These are phyloP conservation scores for Smittia aterrima DNA, from an alignment of 2,888 invertebrate genomes.

Conservation along the genomic window DNA sequence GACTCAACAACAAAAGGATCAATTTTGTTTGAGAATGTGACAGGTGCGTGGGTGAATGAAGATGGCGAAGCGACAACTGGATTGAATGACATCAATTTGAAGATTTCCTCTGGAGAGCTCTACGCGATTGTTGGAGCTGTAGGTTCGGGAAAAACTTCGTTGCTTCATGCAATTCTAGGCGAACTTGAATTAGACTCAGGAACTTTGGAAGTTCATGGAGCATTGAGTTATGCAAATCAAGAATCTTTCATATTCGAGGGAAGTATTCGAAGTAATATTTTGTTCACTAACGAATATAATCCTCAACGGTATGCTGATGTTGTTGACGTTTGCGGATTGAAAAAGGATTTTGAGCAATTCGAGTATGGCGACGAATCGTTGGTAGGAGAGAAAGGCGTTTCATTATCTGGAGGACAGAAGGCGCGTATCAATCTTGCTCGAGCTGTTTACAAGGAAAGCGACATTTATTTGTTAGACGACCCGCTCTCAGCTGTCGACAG, in stretches of 20 bases:
- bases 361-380: constrained; percentile 57
- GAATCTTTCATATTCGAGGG: constrained; percentile 80
- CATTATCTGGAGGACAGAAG: constrained; percentile 72
- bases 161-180: constrained; percentile 70
- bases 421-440: constrained; percentile 74
- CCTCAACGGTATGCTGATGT: constrained; percentile 57
- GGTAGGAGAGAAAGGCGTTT: constrained; percentile 67
- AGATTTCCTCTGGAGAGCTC: constrained; percentile 37
- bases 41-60: constrained; percentile 35
- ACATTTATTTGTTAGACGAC: constrained; percentile 75
- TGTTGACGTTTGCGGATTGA: constrained; percentile 61
- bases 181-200: constrained; percentile 66
- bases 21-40: constrained; percentile 40
- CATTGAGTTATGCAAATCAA: constrained; percentile 73
- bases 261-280: constrained; percentile 86
- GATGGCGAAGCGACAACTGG: constrained; percentile 30
- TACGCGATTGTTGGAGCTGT: constrained; percentile 67
- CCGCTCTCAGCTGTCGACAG: constrained; percentile 77
- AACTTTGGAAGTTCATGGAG: constrained; percentile 61
- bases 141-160: constrained; percentile 71
- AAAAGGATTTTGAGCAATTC: constrained; percentile 63
- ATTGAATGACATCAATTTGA: constrained; percentile 42
- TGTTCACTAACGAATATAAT: constrained; percentile 75
- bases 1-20: constrained; percentile 38
- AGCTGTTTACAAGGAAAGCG: constrained; percentile 71